Percentiles rank a stretch among this genome's conserved stretches.
phyloP scores from a whole-genome alignment of 2,113 vertebrate species.

The Sarotherodon lohbergeri region DNA sequence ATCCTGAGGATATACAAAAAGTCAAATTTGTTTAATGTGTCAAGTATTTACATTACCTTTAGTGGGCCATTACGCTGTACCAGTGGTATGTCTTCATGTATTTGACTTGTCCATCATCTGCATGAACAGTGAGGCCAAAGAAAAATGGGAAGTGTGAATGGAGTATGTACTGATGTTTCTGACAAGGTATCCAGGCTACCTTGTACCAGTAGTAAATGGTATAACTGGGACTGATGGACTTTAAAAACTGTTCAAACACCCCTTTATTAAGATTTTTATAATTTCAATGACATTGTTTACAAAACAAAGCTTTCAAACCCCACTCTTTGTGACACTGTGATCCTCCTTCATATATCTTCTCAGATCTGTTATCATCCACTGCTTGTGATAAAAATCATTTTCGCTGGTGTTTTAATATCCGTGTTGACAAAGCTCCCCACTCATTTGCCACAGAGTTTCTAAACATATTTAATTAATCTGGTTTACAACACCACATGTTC shows the following conservation, averaged over 20 bases:
- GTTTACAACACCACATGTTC: background rate
- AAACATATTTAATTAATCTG: background rate
- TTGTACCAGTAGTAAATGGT: background rate
- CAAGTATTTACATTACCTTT: background rate
- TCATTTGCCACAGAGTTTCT: background rate
- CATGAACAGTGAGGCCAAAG: background rate
- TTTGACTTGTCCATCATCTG: background rate
- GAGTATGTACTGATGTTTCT: background rate
- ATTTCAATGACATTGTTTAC: background rate
- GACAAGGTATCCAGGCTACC: fast-evolving
- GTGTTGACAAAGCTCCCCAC: background rate
- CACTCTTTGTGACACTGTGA: background rate
- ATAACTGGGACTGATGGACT: background rate
- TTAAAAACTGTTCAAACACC: background rate
- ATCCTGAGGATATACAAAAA: background rate
- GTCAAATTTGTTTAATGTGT: background rate
- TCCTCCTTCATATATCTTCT: background rate
- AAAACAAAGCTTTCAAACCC: background rate
- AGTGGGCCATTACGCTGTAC: background rate
- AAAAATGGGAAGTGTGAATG: background rate
- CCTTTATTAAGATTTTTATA: background rate
- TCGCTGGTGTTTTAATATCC: background rate
- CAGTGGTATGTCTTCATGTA: background rate
- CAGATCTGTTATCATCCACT: background rate
- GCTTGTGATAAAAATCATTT: background rate